These are phyloP conservation scores for Chromis chromis DNA, from an alignment of 2,797 vertebrate species.

Conservation along the genomic window DNA sequence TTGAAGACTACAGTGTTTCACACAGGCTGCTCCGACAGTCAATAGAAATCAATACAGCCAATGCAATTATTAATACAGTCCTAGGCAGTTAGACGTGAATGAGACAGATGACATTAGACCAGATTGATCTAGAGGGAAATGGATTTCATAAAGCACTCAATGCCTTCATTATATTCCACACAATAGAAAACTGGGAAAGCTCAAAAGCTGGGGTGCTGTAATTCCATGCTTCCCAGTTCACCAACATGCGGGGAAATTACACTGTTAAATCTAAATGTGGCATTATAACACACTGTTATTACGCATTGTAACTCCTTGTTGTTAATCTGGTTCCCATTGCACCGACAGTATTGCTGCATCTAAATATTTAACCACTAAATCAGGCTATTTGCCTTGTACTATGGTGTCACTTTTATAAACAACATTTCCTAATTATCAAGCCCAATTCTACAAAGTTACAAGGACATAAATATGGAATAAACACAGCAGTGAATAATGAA, in stretches of 20 bases:
- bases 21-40: slow-evolving; percentile 73
- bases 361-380: slow-evolving; percentile 27
- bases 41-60: slow-evolving; percentile 88
- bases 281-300: slow-evolving; percentile 22
- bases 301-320: slow-evolving; percentile 13
- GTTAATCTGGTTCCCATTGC: slow-evolving; percentile 12
- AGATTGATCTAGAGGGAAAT: slow-evolving; percentile 87
- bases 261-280: slow-evolving; percentile 40
- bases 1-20: slow-evolving; percentile 76
- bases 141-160: slow-evolving; percentile 85
- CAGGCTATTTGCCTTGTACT: neutral
- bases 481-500: slow-evolving; percentile 14
- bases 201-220: slow-evolving; percentile 44
- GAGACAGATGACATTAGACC: slow-evolving; percentile 87
- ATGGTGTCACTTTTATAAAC: neutral
- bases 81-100: slow-evolving; percentile 85
- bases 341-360: neutral
- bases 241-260: slow-evolving; percentile 48
- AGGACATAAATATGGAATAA: slow-evolving; percentile 26
- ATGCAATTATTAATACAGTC: slow-evolving; percentile 89
- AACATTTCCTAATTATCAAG: slow-evolving; percentile 17
- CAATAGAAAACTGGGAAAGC: slow-evolving; percentile 65
- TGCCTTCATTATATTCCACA: slow-evolving; percentile 81
- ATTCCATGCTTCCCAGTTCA: slow-evolving; percentile 44
- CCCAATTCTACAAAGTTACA: neutral